These are phyloP conservation scores for Drosophila grimshawi DNA, from an alignment of 1,140 invertebrate species.

Conservation along the genomic window DNA sequence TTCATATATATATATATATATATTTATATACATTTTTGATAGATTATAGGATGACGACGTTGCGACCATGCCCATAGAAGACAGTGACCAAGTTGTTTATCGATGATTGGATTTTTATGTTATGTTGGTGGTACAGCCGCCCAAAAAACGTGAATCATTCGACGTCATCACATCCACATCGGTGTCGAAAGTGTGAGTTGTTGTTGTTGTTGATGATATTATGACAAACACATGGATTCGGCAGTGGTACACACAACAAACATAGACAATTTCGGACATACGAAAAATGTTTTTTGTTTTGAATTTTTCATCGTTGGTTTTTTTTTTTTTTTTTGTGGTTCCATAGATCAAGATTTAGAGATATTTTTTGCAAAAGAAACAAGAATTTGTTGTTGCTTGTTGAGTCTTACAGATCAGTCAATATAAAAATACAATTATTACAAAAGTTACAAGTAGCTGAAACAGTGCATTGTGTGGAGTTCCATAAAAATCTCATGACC, in stretches of 20 bases:
- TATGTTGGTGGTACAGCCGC: slow-evolving; percentile 65
- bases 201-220: slow-evolving; percentile 59
- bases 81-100: slow-evolving; percentile 82
- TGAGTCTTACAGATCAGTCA: slow-evolving; percentile 64
- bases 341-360: slow-evolving; percentile 34
- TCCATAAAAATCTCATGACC: background rate
- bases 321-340: slow-evolving; percentile 29
- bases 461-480: slow-evolving; percentile 51
- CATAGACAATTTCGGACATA: slow-evolving; percentile 42
- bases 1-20: slow-evolving; percentile 44
- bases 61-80: slow-evolving; percentile 81
- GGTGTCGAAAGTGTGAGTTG: slow-evolving; percentile 56
- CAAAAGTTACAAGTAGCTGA: slow-evolving; percentile 44
- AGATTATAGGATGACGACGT: slow-evolving; percentile 39
- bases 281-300: slow-evolving; percentile 22
- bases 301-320: slow-evolving; percentile 25
- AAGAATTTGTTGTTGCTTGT: slow-evolving; percentile 75
- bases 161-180: slow-evolving; percentile 80
- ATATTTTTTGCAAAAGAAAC: slow-evolving; percentile 70
- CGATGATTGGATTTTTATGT: slow-evolving; percentile 55
- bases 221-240: slow-evolving; percentile 69
- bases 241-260: slow-evolving; percentile 47
- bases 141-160: slow-evolving; percentile 72
- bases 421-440: slow-evolving; percentile 52
- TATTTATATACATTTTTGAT: background rate